A percentile compares a stretch with the other conserved stretches of the same genome.
Evolutionary conservation across 2,888 invertebrate species (phyloP).

Genomic region (Trichogramma dendrolimi): DNA sequence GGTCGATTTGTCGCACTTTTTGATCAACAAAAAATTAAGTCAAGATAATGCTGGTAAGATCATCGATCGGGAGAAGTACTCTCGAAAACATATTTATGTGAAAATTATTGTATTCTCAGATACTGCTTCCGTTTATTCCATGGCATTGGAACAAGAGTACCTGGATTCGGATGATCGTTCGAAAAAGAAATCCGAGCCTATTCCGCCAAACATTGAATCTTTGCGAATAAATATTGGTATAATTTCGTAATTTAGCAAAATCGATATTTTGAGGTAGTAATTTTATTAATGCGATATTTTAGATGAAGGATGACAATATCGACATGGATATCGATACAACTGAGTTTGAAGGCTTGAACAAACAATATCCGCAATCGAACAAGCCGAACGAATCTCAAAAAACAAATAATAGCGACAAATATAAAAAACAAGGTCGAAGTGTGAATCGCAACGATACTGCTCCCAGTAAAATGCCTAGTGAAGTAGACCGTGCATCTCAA

Average conservation of each 20-base stretch:
- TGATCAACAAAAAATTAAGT: conserved; percentile 7
- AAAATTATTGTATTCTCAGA: conserved; percentile 10
- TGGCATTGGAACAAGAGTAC: conserved; percentile 24
- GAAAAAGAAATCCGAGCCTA: neutral
- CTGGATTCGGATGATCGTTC: conserved; percentile 16
- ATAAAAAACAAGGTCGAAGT: too few relatives aligned
- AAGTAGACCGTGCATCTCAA: too few relatives aligned
- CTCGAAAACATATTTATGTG: neutral
- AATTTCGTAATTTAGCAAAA: neutral
- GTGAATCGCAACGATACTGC: too few relatives aligned
- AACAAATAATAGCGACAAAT: too few relatives aligned
- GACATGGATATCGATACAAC: too few relatives aligned
- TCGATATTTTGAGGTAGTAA: neutral
- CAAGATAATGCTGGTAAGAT: conserved; percentile 13
- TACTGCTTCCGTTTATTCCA: conserved; percentile 22
- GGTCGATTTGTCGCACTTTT: conserved; percentile 21
- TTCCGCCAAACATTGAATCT: neutral
- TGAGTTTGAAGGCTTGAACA: too few relatives aligned
- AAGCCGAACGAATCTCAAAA: too few relatives aligned
- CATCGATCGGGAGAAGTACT: neutral
- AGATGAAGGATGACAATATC: too few relatives aligned
- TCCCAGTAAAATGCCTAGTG: too few relatives aligned
- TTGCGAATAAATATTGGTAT: neutral
- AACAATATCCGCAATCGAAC: too few relatives aligned
- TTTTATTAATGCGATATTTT: neutral